phyloP scores from a whole-genome alignment of 1,140 invertebrate species.

The Zaprionus ornatus region DNA sequence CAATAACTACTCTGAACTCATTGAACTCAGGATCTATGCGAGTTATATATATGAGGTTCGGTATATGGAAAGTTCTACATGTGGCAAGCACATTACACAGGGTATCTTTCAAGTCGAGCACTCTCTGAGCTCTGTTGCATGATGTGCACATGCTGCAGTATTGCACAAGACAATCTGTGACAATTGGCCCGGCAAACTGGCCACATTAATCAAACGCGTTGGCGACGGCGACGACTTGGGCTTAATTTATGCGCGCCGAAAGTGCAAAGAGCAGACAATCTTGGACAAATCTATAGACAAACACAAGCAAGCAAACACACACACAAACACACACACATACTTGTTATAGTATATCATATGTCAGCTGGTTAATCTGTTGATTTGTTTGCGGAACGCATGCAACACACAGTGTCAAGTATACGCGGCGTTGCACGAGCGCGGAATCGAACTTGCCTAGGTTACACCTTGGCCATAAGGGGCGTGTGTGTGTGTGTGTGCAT shows the following conservation, averaged over 20 bases:
- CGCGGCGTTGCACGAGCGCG: conserved; percentile 57
- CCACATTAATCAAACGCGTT: conserved; percentile 70
- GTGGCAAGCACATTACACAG: not conserved
- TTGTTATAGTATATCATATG: conserved; percentile 10
- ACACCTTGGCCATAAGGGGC: conserved; percentile 3
- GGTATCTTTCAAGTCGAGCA: not conserved
- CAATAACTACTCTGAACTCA: too few relatives aligned
- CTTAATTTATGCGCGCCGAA: conserved; percentile 74
- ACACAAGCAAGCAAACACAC: not conserved
- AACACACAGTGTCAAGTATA: conserved; percentile 63
- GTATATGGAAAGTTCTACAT: not conserved
- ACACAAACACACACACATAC: not conserved
- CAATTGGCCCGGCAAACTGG: conserved; percentile 43
- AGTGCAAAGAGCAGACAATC: conserved; percentile 68
- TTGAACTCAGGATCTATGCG: too few relatives aligned
- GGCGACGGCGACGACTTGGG: conserved; percentile 43
- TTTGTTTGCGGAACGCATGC: conserved; percentile 56
- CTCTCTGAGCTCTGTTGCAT: conserved; percentile 1
- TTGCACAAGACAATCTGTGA: conserved; percentile 67
- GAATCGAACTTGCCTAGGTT: conserved; percentile 7
- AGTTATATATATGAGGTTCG: not conserved
- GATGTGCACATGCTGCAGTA: conserved; percentile 58
- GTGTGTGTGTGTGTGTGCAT: conserved; percentile 3
- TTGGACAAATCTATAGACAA: conserved; percentile 10
- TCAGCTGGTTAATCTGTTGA: conserved; percentile 20